phyloP scores from a whole-genome alignment of 2,888 invertebrate genomes.

The Microplitis manilae region DNA sequence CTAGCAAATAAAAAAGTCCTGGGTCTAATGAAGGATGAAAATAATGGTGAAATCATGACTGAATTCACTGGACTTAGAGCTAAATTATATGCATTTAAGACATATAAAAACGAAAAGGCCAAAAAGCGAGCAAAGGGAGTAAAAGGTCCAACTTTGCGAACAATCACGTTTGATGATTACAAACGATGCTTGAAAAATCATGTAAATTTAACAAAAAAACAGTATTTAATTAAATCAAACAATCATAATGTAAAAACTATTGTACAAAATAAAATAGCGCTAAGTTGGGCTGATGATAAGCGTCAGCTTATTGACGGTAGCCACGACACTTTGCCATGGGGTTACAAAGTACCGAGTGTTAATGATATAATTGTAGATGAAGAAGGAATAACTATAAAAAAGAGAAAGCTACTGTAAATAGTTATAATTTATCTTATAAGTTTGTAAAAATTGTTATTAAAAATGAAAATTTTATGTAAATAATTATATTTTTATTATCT shows the following conservation, averaged over 20 bases:
- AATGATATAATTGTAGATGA: too few relatives aligned
- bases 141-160: slow-evolving; percentile 16
- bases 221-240: slow-evolving; percentile 8
- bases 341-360: slow-evolving; percentile 4
- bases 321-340: slow-evolving; percentile 38
- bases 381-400: too few relatives aligned
- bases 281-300: slow-evolving; percentile 38
- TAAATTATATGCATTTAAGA: slow-evolving; percentile 24
- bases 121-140: slow-evolving; percentile 32
- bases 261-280: slow-evolving; percentile 28
- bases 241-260: slow-evolving; percentile 16
- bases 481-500: too few relatives aligned
- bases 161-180: slow-evolving; percentile 20
- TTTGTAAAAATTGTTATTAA: too few relatives aligned
- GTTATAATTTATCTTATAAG: too few relatives aligned
- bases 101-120: too few relatives aligned
- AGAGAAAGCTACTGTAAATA: too few relatives aligned
- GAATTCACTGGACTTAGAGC: slow-evolving; percentile 28
- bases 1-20: slow-evolving; percentile 38
- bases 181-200: slow-evolving; percentile 15
- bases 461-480: too few relatives aligned
- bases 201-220: background rate
- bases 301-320: background rate
- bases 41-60: slow-evolving; percentile 30
- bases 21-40: slow-evolving; percentile 41